These are phyloP conservation scores for Centropus unirufus DNA, from an alignment of 2,113 vertebrate genomes.

Conservation along the genomic window DNA sequence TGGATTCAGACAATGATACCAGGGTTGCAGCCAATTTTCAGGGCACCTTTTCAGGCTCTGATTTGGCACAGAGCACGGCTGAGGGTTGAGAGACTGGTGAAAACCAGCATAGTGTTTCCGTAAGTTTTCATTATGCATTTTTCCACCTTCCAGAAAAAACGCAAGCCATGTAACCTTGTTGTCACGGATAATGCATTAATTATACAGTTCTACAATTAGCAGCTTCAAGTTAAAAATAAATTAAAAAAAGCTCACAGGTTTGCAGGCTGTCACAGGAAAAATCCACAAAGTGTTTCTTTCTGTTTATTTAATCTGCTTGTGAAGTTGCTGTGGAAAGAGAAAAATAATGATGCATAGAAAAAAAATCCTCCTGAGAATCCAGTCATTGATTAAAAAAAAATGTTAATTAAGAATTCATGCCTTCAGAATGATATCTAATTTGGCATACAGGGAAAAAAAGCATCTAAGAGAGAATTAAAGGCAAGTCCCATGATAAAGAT, in stretches of 20 bases:
- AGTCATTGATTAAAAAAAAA: slow-evolving; percentile 62
- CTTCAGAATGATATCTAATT: slow-evolving; percentile 69
- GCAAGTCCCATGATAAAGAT: slow-evolving; percentile 29
- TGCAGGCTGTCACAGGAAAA: slow-evolving; percentile 6
- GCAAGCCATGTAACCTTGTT: slow-evolving; percentile 46
- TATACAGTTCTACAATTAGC: slow-evolving; percentile 64
- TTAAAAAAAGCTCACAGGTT: slow-evolving; percentile 26
- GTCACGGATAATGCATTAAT: slow-evolving; percentile 40
- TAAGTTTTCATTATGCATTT: slow-evolving; percentile 31
- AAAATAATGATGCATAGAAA: slow-evolving; percentile 64
- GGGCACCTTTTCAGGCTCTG: not conserved
- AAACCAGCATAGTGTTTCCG: not conserved
- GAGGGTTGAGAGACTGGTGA: slow-evolving; percentile 19
- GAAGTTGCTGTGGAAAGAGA: slow-evolving; percentile 51
- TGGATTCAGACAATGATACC: not conserved
- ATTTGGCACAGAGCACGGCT: slow-evolving; percentile 7
- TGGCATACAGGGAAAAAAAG: slow-evolving; percentile 54
- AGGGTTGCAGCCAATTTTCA: not conserved
- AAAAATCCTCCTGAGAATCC: slow-evolving; percentile 55
- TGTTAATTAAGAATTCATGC: slow-evolving; percentile 64
- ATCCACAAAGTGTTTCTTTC: slow-evolving; percentile 53
- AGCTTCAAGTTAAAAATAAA: slow-evolving; percentile 66
- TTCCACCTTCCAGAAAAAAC: slow-evolving; percentile 50
- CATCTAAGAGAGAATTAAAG: slow-evolving; percentile 66
- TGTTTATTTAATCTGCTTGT: slow-evolving; percentile 59